These are phyloP conservation scores for Ichneumoninae sp. DNA, from an alignment of 2,888 invertebrate genomes.

Conservation along the genomic window DNA sequence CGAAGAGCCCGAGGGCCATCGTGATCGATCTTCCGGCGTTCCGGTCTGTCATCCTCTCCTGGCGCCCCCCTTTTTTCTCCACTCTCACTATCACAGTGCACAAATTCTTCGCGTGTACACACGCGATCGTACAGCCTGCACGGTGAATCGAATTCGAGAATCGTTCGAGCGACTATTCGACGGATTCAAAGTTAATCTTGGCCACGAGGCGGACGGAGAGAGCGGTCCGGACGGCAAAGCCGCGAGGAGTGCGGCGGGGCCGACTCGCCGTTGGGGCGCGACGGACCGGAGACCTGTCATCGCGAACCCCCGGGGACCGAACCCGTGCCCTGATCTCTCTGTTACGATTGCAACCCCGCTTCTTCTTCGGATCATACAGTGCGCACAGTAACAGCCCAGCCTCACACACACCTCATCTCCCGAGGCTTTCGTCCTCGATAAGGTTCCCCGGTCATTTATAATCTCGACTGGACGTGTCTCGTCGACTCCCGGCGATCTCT, in stretches of 20 bases:
- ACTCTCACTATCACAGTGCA: slow-evolving; percentile 67
- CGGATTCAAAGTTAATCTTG: slow-evolving; percentile 78
- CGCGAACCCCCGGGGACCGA: slow-evolving; percentile 78
- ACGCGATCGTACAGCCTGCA: slow-evolving; percentile 36
- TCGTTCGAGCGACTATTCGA: slow-evolving; percentile 60
- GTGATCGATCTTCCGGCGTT: slow-evolving; percentile 74
- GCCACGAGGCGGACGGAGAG: slow-evolving; percentile 70
- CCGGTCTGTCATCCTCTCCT: slow-evolving; percentile 65
- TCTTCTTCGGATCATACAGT: slow-evolving; percentile 27
- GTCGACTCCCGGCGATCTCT: slow-evolving; percentile 37
- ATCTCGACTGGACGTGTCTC: slow-evolving; percentile 69
- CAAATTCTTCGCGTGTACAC: slow-evolving; percentile 73
- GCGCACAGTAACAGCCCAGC: slow-evolving; percentile 12
- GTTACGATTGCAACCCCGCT: slow-evolving; percentile 78
- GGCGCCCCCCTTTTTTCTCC: slow-evolving; percentile 24
- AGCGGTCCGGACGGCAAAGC: slow-evolving; percentile 46
- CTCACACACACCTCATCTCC: slow-evolving; percentile 61
- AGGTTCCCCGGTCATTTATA: slow-evolving; percentile 81
- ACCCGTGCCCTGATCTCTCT: slow-evolving; percentile 78
- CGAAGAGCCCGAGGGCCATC: slow-evolving; percentile 58
- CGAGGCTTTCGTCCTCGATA: slow-evolving; percentile 74
- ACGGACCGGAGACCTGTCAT: slow-evolving; percentile 77
- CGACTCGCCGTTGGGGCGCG: slow-evolving; percentile 59
- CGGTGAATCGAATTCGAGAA: slow-evolving; percentile 54
- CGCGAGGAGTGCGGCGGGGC: slow-evolving; percentile 55